These are phyloP conservation scores for Graptemys geographica DNA, from an alignment of 2,797 vertebrate genomes.

Conservation along the genomic window DNA sequence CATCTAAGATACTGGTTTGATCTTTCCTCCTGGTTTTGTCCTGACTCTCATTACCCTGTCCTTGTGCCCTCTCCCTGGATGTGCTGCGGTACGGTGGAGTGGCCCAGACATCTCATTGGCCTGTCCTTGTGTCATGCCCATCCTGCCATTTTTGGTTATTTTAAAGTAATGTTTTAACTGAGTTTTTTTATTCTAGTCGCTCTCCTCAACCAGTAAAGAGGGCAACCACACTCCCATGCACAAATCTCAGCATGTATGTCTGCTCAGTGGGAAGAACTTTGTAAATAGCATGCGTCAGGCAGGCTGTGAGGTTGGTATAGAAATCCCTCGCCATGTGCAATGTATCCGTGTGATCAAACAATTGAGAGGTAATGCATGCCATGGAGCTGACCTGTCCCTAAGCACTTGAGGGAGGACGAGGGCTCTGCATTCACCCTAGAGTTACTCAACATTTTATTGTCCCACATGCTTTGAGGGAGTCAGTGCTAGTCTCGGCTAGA, in stretches of 20 bases:
- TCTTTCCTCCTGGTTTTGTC: too few species aligned
- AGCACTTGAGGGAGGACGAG: not conserved
- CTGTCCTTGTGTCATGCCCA: not conserved
- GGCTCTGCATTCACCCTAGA: rapidly evolving
- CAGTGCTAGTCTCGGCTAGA: not conserved
- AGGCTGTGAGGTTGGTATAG: not conserved
- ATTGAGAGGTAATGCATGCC: rapidly evolving
- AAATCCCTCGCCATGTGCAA: not conserved
- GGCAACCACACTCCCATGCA: too few species aligned
- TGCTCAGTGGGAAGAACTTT: not conserved
- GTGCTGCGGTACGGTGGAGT: not conserved
- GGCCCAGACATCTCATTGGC: not conserved
- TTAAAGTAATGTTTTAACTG: not conserved
- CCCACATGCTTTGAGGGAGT: rapidly evolving
- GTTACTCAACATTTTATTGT: not conserved
- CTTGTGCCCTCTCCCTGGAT: too few species aligned
- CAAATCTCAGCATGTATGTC: not conserved
- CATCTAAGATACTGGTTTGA: too few species aligned
- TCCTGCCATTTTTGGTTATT: not conserved
- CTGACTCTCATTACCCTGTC: not conserved
- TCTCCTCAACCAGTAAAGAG: not conserved
- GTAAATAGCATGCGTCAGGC: not conserved
- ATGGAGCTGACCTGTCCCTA: rapidly evolving
- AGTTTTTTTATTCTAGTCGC: not conserved
- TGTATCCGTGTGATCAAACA: not conserved